Evolutionary conservation across 2,113 vertebrate genomes (phyloP).

Genomic region (Erinaceus europaeus): DNA sequence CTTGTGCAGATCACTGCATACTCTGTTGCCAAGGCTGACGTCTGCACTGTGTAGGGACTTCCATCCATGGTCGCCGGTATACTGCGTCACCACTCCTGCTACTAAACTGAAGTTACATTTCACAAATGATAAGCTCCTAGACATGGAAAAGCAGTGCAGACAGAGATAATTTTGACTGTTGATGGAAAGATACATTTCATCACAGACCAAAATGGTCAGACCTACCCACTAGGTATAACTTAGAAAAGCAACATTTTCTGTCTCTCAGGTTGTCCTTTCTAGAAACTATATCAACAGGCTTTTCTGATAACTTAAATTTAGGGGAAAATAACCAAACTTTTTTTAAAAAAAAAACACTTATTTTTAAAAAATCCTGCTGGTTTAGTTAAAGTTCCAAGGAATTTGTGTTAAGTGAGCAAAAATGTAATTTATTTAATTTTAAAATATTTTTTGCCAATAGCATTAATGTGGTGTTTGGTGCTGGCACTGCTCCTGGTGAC

Average conservation of each 20-base stretch:
- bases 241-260: background rate
- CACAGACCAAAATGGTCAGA: background rate
- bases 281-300: background rate
- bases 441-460: too few relatives aligned
- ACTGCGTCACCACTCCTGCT: too few relatives aligned
- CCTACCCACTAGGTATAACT: background rate
- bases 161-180: background rate
- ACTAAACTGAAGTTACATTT: background rate
- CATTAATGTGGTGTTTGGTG: too few relatives aligned
- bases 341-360: background rate
- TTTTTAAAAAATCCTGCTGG: background rate
- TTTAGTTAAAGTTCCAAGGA: slow-evolving; percentile 11
- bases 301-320: background rate
- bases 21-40: too few relatives aligned
- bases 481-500: too few relatives aligned
- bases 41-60: too few relatives aligned
- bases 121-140: background rate
- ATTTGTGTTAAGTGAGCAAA: background rate
- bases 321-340: background rate
- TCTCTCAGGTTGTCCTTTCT: background rate
- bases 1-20: too few relatives aligned
- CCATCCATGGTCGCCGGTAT: too few relatives aligned
- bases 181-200: background rate
- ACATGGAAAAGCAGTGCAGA: background rate
- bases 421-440: too few relatives aligned